Base-by-base conservation (phyloP, 2,888 invertebrate genomes). In the Epinotia bilunana region DNA sequence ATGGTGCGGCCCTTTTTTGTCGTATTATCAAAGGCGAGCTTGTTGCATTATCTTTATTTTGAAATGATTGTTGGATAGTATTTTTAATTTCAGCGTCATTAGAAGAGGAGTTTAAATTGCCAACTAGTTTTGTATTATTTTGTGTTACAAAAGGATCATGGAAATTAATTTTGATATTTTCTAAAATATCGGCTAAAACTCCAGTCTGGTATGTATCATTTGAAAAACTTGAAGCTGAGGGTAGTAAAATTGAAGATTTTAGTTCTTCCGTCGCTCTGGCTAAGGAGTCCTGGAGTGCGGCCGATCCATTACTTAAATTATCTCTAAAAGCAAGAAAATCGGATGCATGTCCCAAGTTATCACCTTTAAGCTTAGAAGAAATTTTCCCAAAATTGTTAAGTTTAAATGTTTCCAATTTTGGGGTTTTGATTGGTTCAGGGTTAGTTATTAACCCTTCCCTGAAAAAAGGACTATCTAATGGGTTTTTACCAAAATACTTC, bases 391-490 rank as follows among this genome's bases (percentile, higher is more conserved):
- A 62, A 9, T 79, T 77, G 43, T 72, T 80, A n/a, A 84, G 67
- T 63, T 86, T 81, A 78, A 85, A 85, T 76, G 83, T 58, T 5
- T 80, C 67, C 18, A 84, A 77, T 77, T 82, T 85, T 33, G 91
- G 89, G 23, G 79, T 79, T 16, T 78, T 81, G 39, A 93, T 84
- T 53, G 94, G 93, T 81, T 93, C 90, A 0, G 95, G 95, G 33
- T 90, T 87, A 13, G 88, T 86, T 77, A 95, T 94, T 11, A 88
- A 82, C 60, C 95, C 93, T 90, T 96, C 95, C 75, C 91, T 88
- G 81, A 97, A 97, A 79, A 97, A 93, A 0, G 97, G 97, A 89
- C 95, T 97, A 80, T 97, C 97, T 72, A 97, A 87, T 0, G 97
- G 97, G 86, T 97, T 95, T 76, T 95, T 92, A 1, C 97, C 97